Evolutionary conservation across 2,797 vertebrate genomes (phyloP).

Genomic region (Allobates femoralis): DNA sequence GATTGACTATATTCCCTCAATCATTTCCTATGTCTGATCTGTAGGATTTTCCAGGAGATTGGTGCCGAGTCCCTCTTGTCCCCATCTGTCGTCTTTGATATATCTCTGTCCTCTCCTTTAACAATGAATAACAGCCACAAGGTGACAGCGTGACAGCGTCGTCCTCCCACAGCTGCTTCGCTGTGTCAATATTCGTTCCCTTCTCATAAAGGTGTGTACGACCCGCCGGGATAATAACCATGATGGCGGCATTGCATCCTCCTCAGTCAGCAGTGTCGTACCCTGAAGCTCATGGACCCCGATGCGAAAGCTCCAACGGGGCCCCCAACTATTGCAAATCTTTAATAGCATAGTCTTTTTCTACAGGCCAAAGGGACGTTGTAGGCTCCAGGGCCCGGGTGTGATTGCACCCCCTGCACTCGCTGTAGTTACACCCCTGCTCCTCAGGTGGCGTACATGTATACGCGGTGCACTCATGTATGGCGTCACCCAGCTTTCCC

Average conservation of each 20-base stretch:
- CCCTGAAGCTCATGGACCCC: no score
- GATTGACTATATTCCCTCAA: background rate
- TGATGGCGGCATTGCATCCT: background rate
- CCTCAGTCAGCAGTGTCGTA: background rate
- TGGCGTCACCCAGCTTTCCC: background rate
- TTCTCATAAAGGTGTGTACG: slow-evolving; percentile 35
- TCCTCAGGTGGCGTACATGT: no score
- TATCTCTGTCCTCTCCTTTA: slow-evolving; percentile 19
- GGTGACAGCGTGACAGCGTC: slow-evolving; percentile 32
- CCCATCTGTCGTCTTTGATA: slow-evolving; percentile 18
- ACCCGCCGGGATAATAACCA: background rate
- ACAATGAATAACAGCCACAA: slow-evolving; percentile 50
- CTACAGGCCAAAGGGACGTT: no score
- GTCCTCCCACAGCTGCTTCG: slow-evolving; percentile 11
- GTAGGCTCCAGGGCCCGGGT: no score
- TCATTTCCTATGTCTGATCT: background rate
- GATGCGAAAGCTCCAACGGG: no score
- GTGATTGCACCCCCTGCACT: no score
- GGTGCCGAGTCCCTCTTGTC: slow-evolving; percentile 2
- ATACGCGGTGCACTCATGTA: no score
- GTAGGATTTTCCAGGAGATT: slow-evolving; percentile 5
- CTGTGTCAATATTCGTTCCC: slow-evolving; percentile 27
- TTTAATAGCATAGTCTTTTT: no score
- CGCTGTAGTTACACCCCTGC: no score
- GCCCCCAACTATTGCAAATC: no score